These are phyloP conservation scores for Strix aluco DNA, from an alignment of 2,113 vertebrate genomes.

Conservation along the genomic window DNA sequence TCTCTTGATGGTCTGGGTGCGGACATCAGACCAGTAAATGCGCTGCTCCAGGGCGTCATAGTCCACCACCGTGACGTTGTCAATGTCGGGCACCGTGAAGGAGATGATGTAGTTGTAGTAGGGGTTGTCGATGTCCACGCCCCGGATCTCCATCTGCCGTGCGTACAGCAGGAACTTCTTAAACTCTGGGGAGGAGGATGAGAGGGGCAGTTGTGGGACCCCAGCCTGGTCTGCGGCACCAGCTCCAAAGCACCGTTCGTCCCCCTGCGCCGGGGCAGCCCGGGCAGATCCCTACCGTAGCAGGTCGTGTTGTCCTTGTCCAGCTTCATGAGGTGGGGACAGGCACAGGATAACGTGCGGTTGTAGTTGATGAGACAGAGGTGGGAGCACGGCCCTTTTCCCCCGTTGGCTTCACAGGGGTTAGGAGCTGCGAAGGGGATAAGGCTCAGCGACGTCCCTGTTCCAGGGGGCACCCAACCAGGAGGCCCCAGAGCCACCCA, in stretches of 20 bases:
- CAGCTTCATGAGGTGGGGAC: slow-evolving; percentile 97
- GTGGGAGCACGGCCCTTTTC: slow-evolving; percentile 91
- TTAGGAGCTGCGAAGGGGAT: slow-evolving; percentile 81
- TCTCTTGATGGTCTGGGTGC: slow-evolving; percentile 95
- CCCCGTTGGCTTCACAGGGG: slow-evolving; percentile 86
- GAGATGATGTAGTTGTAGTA: slow-evolving; percentile 99
- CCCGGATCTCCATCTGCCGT: slow-evolving; percentile 96
- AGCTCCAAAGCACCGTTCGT: accelerated
- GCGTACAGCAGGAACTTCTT: slow-evolving; percentile 97
- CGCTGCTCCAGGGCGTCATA: slow-evolving; percentile 91
- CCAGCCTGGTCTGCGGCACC: background rate
- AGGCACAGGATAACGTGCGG: slow-evolving; percentile 91
- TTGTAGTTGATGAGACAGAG: slow-evolving; percentile 98
- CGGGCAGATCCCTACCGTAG: slow-evolving; percentile 77
- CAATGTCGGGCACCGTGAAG: slow-evolving; percentile 96
- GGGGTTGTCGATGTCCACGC: slow-evolving; percentile 94
- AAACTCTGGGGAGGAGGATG: slow-evolving; percentile 76
- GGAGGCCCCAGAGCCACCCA: too few relatives aligned
- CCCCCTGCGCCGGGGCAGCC: accelerated
- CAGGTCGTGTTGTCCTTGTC: slow-evolving; percentile 89
- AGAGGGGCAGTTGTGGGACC: background rate
- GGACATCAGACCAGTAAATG: slow-evolving; percentile 97
- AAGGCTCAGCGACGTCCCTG: background rate
- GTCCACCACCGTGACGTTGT: slow-evolving; percentile 96
- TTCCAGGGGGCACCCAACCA: too few relatives aligned